Evolutionary conservation across 2,888 invertebrate genomes (phyloP).

Genomic region (Campoletis raptor): DNA sequence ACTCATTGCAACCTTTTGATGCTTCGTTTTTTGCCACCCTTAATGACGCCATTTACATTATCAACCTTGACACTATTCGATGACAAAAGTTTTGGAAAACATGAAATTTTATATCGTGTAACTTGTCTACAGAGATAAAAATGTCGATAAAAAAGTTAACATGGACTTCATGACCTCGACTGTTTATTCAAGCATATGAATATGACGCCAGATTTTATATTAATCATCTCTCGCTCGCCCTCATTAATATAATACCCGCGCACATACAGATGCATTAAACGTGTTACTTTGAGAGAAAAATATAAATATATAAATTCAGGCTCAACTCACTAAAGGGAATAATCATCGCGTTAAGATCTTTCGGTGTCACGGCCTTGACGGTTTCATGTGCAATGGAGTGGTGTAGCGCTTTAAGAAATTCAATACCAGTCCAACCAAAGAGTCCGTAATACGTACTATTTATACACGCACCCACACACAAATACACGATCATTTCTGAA

Average conservation of each 20-base stretch:
- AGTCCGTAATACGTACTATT: background rate
- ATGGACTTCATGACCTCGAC: conserved; percentile 1
- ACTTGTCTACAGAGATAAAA: background rate
- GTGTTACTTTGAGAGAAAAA: conserved; percentile 17
- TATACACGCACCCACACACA: conserved; percentile 4
- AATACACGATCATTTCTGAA: background rate
- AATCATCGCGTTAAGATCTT: conserved; percentile 59
- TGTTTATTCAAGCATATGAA: conserved; percentile 1
- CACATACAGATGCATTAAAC: background rate
- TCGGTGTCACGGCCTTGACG: conserved; percentile 33
- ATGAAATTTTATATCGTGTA: conserved; percentile 12
- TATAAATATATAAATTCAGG: background rate
- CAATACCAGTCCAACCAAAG: conserved; percentile 28
- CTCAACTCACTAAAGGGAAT: conserved; percentile 3
- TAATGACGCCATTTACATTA: background rate
- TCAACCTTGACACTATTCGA: conserved; percentile 48
- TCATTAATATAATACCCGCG: conserved; percentile 26
- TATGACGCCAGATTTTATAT: conserved; percentile 13
- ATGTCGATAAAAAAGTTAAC: conserved; percentile 40
- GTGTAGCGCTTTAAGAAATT: conserved; percentile 33
- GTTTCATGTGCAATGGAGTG: background rate
- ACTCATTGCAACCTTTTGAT: conserved; percentile 72
- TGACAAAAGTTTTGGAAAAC: conserved; percentile 19
- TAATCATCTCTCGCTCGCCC: conserved; percentile 23
- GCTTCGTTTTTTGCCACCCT: conserved; percentile 53